Conservation (phyloP, 2,113 vertebrate species). For the Brienomyrus longianalis region DNA sequence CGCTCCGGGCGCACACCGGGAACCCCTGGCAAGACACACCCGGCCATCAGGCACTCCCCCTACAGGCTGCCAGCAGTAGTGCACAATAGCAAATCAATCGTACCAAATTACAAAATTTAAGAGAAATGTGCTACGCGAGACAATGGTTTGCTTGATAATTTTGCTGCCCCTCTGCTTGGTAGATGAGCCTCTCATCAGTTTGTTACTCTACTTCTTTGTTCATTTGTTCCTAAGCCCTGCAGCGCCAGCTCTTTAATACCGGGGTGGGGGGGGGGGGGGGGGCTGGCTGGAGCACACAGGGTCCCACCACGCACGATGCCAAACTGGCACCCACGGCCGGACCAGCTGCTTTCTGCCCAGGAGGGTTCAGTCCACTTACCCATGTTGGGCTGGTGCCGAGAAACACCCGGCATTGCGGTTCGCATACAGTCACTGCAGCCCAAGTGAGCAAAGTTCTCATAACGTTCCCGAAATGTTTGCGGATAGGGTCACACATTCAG, state of each 20-base stretch:
- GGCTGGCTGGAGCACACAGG: not conserved
- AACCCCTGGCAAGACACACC: conserved; percentile 60
- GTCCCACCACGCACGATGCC: not conserved
- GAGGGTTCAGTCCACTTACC: not conserved
- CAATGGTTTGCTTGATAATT: not conserved
- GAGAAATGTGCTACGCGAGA: not conserved
- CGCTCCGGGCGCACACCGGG: conserved; percentile 74
- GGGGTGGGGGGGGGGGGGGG: not conserved
- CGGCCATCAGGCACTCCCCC: not conserved
- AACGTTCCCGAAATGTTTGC: not conserved
- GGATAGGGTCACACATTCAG: not conserved
- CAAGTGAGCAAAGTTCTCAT: not conserved
- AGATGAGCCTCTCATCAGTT: not conserved
- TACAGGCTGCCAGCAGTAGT: not conserved
- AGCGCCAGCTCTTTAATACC: not conserved
- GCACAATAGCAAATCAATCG: not conserved
- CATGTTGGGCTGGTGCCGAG: not conserved
- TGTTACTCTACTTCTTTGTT: not conserved
- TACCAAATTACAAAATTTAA: not conserved
- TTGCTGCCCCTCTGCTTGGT: not conserved
- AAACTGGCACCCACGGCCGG: not conserved
- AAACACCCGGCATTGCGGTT: not conserved
- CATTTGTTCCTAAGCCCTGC: not conserved
- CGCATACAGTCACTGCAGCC: not conserved
- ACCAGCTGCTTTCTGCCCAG: not conserved